These are phyloP conservation scores for Platyrinchus mystaceus DNA, from an alignment of 2,797 vertebrate genomes.

Conservation along the genomic window DNA sequence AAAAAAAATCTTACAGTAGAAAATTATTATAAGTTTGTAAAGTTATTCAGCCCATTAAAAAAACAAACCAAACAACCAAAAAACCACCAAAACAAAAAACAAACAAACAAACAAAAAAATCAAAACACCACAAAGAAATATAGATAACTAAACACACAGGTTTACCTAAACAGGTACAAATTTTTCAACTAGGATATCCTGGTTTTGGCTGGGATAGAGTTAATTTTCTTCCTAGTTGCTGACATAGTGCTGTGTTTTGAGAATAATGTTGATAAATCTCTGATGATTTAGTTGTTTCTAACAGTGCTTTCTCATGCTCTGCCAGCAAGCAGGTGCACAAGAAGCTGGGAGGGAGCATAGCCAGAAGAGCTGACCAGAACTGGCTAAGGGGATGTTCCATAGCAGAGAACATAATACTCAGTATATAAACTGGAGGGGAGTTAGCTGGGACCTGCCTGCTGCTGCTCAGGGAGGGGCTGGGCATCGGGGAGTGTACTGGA, in stretches of 20 bases:
- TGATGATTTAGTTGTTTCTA: neutral
- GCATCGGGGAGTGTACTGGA: neutral
- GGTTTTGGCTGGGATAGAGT: neutral
- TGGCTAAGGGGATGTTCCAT: neutral
- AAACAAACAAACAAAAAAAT: neutral
- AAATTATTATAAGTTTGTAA: neutral
- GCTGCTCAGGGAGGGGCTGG: neutral
- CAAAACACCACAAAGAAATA: neutral
- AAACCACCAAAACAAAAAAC: neutral
- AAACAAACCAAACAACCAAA: neutral
- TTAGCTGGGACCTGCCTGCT: neutral
- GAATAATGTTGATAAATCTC: neutral
- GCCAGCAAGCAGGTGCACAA: neutral
- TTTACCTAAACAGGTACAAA: neutral
- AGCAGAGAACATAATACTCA: neutral
- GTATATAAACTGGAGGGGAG: neutral
- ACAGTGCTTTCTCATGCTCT: neutral
- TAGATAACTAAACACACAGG: fast-evolving
- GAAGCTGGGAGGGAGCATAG: no score
- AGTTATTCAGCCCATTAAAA: neutral
- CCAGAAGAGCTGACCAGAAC: fast-evolving
- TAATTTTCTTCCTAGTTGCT: neutral
- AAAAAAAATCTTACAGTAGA: fast-evolving
- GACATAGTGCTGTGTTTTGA: neutral
- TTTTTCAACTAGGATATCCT: neutral